These are phyloP conservation scores for Meteorus sp. DNA, from an alignment of 1,140 invertebrate species.

Conservation along the genomic window DNA sequence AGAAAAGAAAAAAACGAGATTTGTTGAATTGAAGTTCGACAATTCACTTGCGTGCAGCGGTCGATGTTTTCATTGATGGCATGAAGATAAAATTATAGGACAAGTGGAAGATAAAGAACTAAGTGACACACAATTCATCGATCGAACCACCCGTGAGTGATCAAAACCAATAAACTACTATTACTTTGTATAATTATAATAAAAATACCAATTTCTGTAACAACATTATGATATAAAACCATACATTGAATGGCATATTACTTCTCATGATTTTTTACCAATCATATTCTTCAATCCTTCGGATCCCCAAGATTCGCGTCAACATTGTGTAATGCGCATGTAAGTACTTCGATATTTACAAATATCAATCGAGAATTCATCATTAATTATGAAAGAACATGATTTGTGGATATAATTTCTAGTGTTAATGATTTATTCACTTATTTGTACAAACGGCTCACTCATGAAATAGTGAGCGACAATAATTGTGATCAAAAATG, in stretches of 20 bases:
- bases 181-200: constrained; percentile 56
- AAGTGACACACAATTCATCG: constrained; percentile 32
- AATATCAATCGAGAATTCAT: no score
- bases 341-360: no score
- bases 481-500: neutral
- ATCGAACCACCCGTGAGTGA: constrained; percentile 39
- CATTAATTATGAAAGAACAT: no score
- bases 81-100: neutral
- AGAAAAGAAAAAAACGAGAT: constrained; percentile 39
- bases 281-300: no score
- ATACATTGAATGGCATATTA: constrained; percentile 55
- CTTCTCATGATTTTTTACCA: constrained; percentile 18
- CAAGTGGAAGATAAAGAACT: neutral
- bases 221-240: constrained; percentile 58
- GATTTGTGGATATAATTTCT: neutral
- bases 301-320: no score
- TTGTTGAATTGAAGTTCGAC: constrained; percentile 35
- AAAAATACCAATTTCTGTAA: constrained; percentile 56
- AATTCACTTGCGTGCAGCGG: constrained; percentile 37
- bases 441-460: neutral
- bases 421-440: neutral
- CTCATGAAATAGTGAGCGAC: neutral
- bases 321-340: no score
- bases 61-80: constrained; percentile 27
- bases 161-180: constrained; percentile 52